phyloP scores from a whole-genome alignment of 2,888 invertebrate species.

The Geophilus truncorum region DNA sequence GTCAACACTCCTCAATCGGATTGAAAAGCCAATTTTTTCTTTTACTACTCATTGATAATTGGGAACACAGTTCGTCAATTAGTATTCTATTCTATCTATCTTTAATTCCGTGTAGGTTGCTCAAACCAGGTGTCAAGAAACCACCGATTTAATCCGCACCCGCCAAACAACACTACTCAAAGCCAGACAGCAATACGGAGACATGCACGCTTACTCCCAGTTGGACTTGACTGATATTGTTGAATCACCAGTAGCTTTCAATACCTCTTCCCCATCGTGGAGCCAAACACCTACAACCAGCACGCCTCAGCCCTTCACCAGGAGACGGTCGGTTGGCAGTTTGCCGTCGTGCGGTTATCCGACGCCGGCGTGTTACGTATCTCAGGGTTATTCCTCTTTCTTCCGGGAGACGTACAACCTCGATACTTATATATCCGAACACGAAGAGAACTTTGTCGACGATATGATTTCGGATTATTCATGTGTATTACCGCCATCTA shows the following conservation, averaged over 20 bases:
- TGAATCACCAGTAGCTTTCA: background rate
- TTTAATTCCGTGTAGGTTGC: conserved; percentile 47
- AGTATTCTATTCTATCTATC: no score
- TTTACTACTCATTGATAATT: no score
- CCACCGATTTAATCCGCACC: conserved; percentile 47
- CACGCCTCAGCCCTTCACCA: conserved; percentile 43
- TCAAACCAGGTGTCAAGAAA: conserved; percentile 53
- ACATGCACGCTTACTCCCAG: background rate
- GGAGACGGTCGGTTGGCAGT: conserved; percentile 50
- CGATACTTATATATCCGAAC: conserved; percentile 31
- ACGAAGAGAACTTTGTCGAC: conserved; percentile 32
- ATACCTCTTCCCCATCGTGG: conserved; percentile 35
- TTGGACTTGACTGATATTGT: background rate
- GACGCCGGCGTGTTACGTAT: conserved; percentile 5
- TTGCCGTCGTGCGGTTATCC: conserved; percentile 29
- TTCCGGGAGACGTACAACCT: conserved; percentile 42
- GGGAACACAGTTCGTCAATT: no score
- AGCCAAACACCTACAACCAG: conserved; percentile 37
- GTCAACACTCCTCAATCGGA: no score
- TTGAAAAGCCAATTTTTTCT: no score
- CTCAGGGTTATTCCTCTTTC: conserved; percentile 44
- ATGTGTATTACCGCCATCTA: background rate
- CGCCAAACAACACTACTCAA: conserved; percentile 44
- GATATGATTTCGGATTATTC: background rate
- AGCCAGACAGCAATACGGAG: conserved; percentile 42